Base-by-base conservation (phyloP, 2,888 invertebrate species). In the Stenolophus ochropezus region DNA sequence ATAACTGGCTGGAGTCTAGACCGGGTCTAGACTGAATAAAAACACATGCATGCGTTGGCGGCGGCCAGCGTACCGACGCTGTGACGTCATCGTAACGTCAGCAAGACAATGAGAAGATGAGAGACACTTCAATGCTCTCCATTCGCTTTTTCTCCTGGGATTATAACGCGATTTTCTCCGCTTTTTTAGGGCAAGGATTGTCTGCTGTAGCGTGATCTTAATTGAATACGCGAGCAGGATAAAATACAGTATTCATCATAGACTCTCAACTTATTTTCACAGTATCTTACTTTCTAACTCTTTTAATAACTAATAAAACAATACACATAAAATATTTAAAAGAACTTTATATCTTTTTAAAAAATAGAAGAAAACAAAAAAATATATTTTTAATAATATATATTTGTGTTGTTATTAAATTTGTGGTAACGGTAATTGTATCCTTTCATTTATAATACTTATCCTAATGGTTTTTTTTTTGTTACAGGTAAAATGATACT, bases 21-120 rank as follows among this genome's bases (percentile, higher is more conserved):
- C 85, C 83, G 80, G 83, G 87, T 87, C 87, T 87, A 87, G 87
- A 87, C 87, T 86, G 84, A 85, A 87, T 87, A 87, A 87, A 87
- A 87, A 87, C 87, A 87, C 86, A 85, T 86, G 86, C 86, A 86
- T 86, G 23, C 73, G 73, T 73, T 21, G 11, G 42, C 18, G 47
- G 18, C n/a, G n/a, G n/a, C n/a, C n/a, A 71, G 14, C 65, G 65
- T 18, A 47, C 18, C 73, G 73, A 73, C 73, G 73, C 21, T 33
- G 73, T 33, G 65, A 69, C 65, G 65, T 65, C 33, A 65, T 4
- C n/a, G 20, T 65, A 33, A 65, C 65, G 65, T 69, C 65, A 69
- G 65, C 65, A 16, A 69, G 20, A 61, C 61, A 61, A 61, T 61
- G 51, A 53, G 8, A 11, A 16, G 51, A 56, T 25, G 61, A 25